A percentile compares a stretch with the other conserved stretches of the same genome.
These are phyloP conservation scores for Tupiocoris notatus DNA, from an alignment of 2,888 invertebrate genomes.

Conservation along the genomic window DNA sequence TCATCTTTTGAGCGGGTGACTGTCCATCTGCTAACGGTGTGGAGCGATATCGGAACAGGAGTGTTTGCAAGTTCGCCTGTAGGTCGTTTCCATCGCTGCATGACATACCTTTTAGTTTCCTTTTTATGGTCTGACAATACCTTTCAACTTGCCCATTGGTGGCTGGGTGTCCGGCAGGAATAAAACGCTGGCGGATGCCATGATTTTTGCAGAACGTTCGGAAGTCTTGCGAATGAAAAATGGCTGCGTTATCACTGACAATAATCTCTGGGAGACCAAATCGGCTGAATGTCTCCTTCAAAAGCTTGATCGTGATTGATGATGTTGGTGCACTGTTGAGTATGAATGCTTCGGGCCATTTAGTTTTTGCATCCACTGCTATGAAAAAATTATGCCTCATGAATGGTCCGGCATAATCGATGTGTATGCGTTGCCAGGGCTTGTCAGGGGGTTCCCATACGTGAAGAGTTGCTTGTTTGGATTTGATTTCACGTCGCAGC, in stretches of 20 bases:
- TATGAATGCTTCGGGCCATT: not conserved
- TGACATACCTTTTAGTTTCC: no score
- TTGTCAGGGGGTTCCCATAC: not conserved
- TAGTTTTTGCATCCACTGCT: not conserved
- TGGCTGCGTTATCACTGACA: not conserved
- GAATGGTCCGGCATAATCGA: not conserved
- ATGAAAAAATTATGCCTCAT: not conserved
- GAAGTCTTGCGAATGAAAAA: not conserved
- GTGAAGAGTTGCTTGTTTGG: not conserved
- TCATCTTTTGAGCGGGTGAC: no score
- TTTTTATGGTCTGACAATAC: no score
- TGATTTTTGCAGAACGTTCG: not conserved
- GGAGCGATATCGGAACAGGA: no score
- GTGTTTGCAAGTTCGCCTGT: no score
- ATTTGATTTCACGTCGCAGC: not conserved
- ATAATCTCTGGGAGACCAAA: not conserved
- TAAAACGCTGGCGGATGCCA: not conserved
- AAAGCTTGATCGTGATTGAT: not conserved
- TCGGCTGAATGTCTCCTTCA: not conserved
- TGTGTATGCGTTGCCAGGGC: not conserved
- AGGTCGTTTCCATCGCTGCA: no score
- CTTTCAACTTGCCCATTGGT: not conserved
- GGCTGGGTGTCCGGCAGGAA: not conserved
- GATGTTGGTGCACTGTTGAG: not conserved
- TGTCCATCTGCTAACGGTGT: no score